Evolutionary conservation across 2,888 invertebrate genomes (phyloP).

Genomic region (Drosophila glabriapex): DNA sequence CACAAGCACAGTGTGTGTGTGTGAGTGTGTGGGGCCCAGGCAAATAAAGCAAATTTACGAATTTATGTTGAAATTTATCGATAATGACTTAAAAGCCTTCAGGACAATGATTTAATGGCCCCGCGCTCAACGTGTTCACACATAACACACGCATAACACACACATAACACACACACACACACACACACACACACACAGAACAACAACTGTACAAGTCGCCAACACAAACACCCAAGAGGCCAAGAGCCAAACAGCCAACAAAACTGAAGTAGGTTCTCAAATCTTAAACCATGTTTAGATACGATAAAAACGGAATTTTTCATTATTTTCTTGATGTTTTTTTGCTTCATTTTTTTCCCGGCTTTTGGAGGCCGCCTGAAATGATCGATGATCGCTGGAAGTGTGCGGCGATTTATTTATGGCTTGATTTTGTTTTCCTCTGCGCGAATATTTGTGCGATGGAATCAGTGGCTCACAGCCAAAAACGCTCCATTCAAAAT

Average conservation of each 20-base stretch:
- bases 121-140: slow-evolving; percentile 64
- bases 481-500: slow-evolving; percentile 40
- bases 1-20: slow-evolving; percentile 11
- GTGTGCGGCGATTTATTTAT: slow-evolving; percentile 79
- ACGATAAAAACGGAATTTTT: slow-evolving; percentile 74
- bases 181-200: slow-evolving; percentile 24
- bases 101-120: slow-evolving; percentile 85
- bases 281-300: slow-evolving; percentile 78
- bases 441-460: slow-evolving; percentile 49
- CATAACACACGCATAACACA: slow-evolving; percentile 49
- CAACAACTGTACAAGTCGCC: slow-evolving; percentile 26
- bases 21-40: slow-evolving; percentile 58
- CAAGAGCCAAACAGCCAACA: slow-evolving; percentile 37
- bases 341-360: slow-evolving; percentile 13
- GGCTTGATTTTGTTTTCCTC: slow-evolving; percentile 67
- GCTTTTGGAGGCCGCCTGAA: slow-evolving; percentile 45
- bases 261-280: slow-evolving; percentile 75
- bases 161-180: slow-evolving; percentile 32
- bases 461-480: slow-evolving; percentile 65
- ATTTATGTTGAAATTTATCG: slow-evolving; percentile 85
- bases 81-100: slow-evolving; percentile 86
- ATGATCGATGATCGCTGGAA: slow-evolving; percentile 81
- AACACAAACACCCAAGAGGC: slow-evolving; percentile 45
- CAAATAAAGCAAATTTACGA: slow-evolving; percentile 82
- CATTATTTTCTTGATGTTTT: slow-evolving; percentile 51